These are phyloP conservation scores for Progne subis DNA, from an alignment of 2,113 vertebrate genomes.

Conservation along the genomic window DNA sequence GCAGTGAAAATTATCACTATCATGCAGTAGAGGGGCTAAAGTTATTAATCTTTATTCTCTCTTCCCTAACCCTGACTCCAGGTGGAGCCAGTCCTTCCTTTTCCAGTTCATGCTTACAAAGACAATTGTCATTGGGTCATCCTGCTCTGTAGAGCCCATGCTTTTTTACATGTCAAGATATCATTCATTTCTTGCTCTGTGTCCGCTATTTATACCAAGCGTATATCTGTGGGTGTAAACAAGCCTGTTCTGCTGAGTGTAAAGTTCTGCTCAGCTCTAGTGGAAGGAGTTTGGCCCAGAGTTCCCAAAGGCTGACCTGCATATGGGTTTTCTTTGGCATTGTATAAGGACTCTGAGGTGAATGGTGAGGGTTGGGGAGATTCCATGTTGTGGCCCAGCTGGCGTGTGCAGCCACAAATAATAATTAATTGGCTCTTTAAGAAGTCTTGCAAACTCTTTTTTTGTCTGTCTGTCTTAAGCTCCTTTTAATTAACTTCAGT, in stretches of 20 bases:
- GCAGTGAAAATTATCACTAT: neutral
- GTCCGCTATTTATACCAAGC: neutral
- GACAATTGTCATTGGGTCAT: neutral
- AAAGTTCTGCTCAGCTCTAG: neutral
- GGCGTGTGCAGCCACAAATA: slow-evolving; percentile 60
- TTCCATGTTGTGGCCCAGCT: slow-evolving; percentile 58
- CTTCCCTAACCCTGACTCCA: neutral
- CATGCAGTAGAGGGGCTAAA: neutral
- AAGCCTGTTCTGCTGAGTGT: neutral
- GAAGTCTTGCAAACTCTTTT: slow-evolving; percentile 49
- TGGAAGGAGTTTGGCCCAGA: neutral
- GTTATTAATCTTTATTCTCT: neutral
- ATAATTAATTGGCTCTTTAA: slow-evolving; percentile 68
- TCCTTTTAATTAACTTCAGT: slow-evolving; percentile 72
- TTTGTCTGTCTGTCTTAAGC: slow-evolving; percentile 53
- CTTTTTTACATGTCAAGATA: neutral
- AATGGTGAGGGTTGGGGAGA: slow-evolving; percentile 17
- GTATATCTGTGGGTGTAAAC: neutral
- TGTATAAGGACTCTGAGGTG: slow-evolving; percentile 9
- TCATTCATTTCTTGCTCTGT: neutral
- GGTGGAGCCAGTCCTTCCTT: neutral
- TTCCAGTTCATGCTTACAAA: neutral
- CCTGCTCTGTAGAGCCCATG: neutral
- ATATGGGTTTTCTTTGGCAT: neutral
- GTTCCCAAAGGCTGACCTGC: neutral